Evolutionary conservation across 1,140 invertebrate species (phyloP), one percentile per base, ranked within the genome.

Genomic region (Drosophila kohkoa): DNA sequence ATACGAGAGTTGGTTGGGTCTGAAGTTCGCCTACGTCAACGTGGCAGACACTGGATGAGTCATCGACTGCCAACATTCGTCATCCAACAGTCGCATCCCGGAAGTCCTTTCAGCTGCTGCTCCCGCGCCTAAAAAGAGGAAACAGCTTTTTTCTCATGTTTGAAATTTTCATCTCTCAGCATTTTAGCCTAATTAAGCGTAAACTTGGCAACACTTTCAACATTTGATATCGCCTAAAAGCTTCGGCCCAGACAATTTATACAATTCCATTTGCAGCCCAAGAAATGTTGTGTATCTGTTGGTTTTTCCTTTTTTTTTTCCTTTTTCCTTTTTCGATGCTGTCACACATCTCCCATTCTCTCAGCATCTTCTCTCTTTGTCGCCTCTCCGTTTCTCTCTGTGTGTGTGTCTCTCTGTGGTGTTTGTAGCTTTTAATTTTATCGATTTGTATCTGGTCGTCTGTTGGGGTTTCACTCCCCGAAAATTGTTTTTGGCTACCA

Each of bases 131-230:
- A 35, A 6, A 41, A 52, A 45, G 1, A 13, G 4, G 7, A 48
- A 32, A 7, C 25, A 30, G 13, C n/a, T 54, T 10, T 35, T 32
- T 13, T 13, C 30, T 10, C n/a, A 54, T 32, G 32, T 54, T 54
- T 5, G 7, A 28, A 43, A 48, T 49, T 62, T 54, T 16, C 49
- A 30, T 32, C 32, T 8, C 52, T 77, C 54, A 66, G 54, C 54
- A 72, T 80, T 80, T 87, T 81, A 88, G 83, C 77, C 83, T 83
- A 87, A 87, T 87, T 88, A 82, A 63, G 77, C 83, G 74, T 73
- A 88, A 83, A 88, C 77, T 83, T 88, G 83, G 80, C 80, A 88
- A 74, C 83, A 82, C 83, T 87, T 75, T 86, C 59, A 28, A 75
- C 64, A 5, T 58, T 59, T 73, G 54, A 49, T 35, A 73, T 59